phyloP scores from a whole-genome alignment of 92 coral and sea anemone genomes.

The Zoanthus solanderi region DNA sequence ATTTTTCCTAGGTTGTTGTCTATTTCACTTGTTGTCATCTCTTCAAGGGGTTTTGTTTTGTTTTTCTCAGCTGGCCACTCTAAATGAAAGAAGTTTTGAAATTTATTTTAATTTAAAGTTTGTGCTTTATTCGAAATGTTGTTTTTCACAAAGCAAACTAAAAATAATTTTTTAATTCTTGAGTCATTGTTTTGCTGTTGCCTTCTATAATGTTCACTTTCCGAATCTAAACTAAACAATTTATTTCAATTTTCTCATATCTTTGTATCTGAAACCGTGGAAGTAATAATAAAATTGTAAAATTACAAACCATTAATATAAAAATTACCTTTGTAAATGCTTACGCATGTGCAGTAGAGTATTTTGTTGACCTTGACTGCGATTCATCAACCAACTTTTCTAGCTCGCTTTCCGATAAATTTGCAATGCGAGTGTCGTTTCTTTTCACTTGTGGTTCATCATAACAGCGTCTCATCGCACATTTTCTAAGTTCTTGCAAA shows the following conservation, averaged over 20 bases:
- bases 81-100: conserved; percentile 17
- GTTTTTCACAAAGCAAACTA: neutral
- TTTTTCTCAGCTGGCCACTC: conserved; percentile 53
- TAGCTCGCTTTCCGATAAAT: conserved; percentile 17
- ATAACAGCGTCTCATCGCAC: neutral
- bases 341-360: conserved; percentile 24
- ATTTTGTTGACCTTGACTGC: conserved; percentile 15
- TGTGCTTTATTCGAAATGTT: neutral
- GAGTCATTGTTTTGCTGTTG: too few relatives aligned
- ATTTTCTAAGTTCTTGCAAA: neutral
- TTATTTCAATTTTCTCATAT: too few relatives aligned
- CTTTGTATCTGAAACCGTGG: too few relatives aligned
- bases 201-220: too few relatives aligned
- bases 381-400: conserved; percentile 41
- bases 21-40: conserved; percentile 28
- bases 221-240: too few relatives aligned
- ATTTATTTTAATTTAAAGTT: neutral
- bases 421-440: conserved; percentile 18
- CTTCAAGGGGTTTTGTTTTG: conserved; percentile 4
- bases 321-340: conserved; percentile 36
- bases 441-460: neutral
- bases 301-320: too few relatives aligned
- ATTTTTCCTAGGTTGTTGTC: conserved; percentile 30
- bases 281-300: too few relatives aligned
- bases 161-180: neutral